These are phyloP conservation scores for Bombus polaris DNA, from an alignment of 1,140 invertebrate genomes.

Conservation along the genomic window DNA sequence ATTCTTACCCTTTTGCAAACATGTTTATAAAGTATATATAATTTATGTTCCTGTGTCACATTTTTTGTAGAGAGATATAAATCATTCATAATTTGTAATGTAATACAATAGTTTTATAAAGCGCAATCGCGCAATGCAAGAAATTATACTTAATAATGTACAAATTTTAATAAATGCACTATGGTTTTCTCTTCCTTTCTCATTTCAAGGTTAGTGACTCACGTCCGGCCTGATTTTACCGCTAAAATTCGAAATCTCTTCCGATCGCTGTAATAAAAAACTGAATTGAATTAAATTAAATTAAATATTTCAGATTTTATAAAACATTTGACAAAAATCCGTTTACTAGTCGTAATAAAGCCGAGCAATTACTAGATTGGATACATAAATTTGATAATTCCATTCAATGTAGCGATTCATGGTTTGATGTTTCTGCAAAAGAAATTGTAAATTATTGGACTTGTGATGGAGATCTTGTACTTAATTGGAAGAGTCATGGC, in stretches of 20 bases:
- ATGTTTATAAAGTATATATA: slow-evolving; percentile 20
- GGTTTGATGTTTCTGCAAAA: slow-evolving; percentile 85
- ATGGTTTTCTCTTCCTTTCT: slow-evolving; percentile 51
- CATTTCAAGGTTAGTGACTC: slow-evolving; percentile 53
- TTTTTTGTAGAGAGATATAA: not conserved
- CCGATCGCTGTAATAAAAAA: not conserved
- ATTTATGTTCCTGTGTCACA: not conserved
- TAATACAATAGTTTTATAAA: not conserved
- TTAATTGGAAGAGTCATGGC: slow-evolving; percentile 86
- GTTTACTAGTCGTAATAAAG: slow-evolving; percentile 69
- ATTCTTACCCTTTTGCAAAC: slow-evolving; percentile 53
- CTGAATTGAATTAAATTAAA: not conserved
- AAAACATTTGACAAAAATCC: slow-evolving; percentile 66
- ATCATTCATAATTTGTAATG: not conserved
- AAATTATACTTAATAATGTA: not conserved
- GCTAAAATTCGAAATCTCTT: slow-evolving; percentile 42
- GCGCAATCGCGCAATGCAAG: not conserved
- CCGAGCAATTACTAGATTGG: slow-evolving; percentile 82
- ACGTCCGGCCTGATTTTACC: slow-evolving; percentile 21
- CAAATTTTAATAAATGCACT: slow-evolving; percentile 6
- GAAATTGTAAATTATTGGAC: slow-evolving; percentile 83
- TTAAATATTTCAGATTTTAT: slow-evolving; percentile 72
- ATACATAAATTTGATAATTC: slow-evolving; percentile 83
- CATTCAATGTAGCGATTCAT: slow-evolving; percentile 84
- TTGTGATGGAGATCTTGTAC: slow-evolving; percentile 84